Conservation (phyloP, 2,113 vertebrate species). For the Pteropus alecto region DNA sequence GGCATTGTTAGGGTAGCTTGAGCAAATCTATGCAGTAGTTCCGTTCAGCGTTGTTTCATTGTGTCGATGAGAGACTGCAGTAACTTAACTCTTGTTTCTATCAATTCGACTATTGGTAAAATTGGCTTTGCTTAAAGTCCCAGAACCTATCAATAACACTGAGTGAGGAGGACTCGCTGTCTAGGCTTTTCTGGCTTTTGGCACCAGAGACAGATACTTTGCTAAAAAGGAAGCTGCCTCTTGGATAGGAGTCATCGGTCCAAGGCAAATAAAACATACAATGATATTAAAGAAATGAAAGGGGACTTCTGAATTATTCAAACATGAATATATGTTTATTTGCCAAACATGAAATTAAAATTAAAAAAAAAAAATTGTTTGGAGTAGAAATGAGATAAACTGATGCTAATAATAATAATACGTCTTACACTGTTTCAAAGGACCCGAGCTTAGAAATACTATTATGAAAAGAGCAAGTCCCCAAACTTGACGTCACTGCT, state of each 20-base stretch:
- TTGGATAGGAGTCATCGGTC: background rate
- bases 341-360: background rate
- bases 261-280: background rate
- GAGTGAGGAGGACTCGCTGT: background rate
- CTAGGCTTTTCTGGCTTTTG: background rate
- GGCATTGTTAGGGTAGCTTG: rapidly evolving
- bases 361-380: background rate
- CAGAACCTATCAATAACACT: background rate
- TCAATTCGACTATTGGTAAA: background rate
- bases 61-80: background rate
- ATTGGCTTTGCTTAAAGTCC: no score
- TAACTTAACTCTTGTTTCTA: background rate
- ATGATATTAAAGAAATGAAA: background rate
- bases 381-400: background rate
- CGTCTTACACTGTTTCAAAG: background rate
- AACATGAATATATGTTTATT: background rate
- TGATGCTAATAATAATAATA: no score
- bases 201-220: background rate
- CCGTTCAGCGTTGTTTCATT: no score
- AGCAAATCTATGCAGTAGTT: background rate
- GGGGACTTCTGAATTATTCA: background rate
- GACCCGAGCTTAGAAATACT: background rate
- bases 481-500: background rate
- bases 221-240: background rate
- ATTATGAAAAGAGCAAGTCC: background rate